phyloP scores from a whole-genome alignment of 2,113 vertebrate species.

The Oostethus manadensis region DNA sequence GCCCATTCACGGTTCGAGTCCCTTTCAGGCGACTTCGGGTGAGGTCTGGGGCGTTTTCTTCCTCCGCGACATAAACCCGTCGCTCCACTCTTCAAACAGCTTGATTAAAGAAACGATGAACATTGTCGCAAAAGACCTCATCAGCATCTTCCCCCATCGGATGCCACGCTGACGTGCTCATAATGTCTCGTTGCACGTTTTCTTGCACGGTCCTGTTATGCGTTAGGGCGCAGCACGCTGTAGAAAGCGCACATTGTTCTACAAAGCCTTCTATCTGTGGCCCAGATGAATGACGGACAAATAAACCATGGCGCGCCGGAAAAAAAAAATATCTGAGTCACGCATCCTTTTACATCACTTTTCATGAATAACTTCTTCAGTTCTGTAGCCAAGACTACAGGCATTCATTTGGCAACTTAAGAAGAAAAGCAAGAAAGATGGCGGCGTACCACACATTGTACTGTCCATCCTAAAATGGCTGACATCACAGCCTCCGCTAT shows the following conservation, averaged over 20 bases:
- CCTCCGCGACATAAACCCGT: conserved; percentile 3
- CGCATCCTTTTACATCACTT: conserved; percentile 58
- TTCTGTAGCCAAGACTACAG: conserved; percentile 60
- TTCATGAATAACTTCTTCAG: conserved; percentile 59
- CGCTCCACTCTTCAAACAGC: conserved; percentile 5
- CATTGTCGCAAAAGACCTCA: conserved; percentile 23
- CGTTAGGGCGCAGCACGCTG: conserved; percentile 24
- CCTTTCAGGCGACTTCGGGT: conserved; percentile 47
- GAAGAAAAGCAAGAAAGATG: conserved; percentile 69
- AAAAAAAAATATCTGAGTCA: conserved; percentile 45
- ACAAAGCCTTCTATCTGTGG: conserved; percentile 36
- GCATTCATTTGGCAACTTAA: conserved; percentile 60
- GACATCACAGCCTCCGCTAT: conserved; percentile 65
- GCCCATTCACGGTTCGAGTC: conserved; percentile 39
- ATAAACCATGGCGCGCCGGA: conserved; percentile 44
- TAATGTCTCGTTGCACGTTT: conserved; percentile 11
- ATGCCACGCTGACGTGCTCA: conserved; percentile 3
- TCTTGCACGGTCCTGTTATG: conserved; percentile 18
- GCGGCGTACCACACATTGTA: conserved; percentile 62
- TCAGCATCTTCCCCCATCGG: conserved; percentile 18
- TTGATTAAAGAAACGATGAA: conserved; percentile 26
- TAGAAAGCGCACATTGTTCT: conserved; percentile 48
- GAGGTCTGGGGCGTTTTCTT: conserved; percentile 27
- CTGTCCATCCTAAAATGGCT: conserved; percentile 73
- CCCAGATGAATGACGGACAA: conserved; percentile 58